These are phyloP conservation scores for Deilephila porcellus DNA, from an alignment of 2,888 invertebrate species.

Conservation along the genomic window DNA sequence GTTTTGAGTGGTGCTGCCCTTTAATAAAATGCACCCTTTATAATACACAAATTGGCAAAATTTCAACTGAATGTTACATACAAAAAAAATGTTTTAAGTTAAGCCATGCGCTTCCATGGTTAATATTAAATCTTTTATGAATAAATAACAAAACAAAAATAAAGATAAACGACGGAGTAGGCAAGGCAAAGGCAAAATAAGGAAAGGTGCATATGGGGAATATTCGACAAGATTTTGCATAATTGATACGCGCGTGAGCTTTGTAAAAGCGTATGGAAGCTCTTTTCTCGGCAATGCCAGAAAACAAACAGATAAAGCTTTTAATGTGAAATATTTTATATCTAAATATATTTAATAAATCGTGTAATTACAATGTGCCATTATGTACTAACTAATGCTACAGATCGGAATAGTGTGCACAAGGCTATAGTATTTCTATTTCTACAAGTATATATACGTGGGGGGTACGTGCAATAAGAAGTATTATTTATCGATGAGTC, in stretches of 20 bases:
- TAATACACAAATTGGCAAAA: constrained; percentile 54
- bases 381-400: constrained; percentile 23
- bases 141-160: constrained; percentile 51
- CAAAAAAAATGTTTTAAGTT: constrained; percentile 57
- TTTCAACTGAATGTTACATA: constrained; percentile 46
- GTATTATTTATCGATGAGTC: constrained; percentile 51
- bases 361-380: constrained; percentile 49
- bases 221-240: constrained; percentile 41
- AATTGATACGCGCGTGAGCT: constrained; percentile 24
- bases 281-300: constrained; percentile 80
- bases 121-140: constrained; percentile 62
- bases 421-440: constrained; percentile 49
- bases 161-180: constrained; percentile 64
- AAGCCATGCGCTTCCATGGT: constrained; percentile 79
- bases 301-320: constrained; percentile 85
- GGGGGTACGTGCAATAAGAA: constrained; percentile 48
- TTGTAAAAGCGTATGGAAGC: constrained; percentile 53
- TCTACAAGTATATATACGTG: constrained; percentile 24
- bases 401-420: constrained; percentile 42
- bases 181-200: constrained; percentile 75
- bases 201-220: constrained; percentile 76
- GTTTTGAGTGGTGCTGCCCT: constrained; percentile 82
- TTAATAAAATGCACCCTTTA: constrained; percentile 65
- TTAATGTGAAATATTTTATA: constrained; percentile 38
- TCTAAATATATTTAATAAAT: constrained; percentile 24